Conservation (phyloP, 2,113 vertebrate species). For the Halichoerus grypus region DNA sequence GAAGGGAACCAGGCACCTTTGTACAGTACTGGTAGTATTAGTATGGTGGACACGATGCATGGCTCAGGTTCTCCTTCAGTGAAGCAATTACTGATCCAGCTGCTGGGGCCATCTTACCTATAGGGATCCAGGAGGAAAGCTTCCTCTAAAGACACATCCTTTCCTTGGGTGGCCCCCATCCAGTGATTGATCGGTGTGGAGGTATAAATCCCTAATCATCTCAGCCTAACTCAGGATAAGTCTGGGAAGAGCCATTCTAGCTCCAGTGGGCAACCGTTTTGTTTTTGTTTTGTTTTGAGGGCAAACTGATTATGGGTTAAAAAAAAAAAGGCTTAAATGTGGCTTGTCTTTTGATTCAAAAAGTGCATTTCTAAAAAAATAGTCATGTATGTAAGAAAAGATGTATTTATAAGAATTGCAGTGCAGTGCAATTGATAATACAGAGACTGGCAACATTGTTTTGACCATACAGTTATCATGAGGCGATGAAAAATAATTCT, state of each 20-base stretch:
- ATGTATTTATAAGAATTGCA: neutral
- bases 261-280: neutral
- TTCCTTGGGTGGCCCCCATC: neutral
- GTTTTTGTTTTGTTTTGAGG: neutral
- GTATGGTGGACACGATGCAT: neutral
- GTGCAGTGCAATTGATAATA: neutral
- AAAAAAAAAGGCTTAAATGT: neutral
- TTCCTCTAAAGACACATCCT: neutral
- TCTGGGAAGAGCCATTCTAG: neutral
- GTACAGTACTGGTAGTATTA: neutral
- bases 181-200: neutral
- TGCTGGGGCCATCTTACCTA: neutral
- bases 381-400: neutral
- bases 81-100: neutral
- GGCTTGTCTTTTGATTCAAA: neutral
- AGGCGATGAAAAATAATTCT: neutral
- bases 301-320: neutral
- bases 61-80: fast-evolving
- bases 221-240: neutral
- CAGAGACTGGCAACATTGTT: neutral
- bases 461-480: neutral
- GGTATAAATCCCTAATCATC: neutral
- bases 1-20: neutral
- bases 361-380: neutral
- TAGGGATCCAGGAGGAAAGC: neutral